Evolutionary conservation across 2,888 invertebrate genomes (phyloP), one percentile per base, ranked within the genome.

Genomic region (Pelosia muscerda): DNA sequence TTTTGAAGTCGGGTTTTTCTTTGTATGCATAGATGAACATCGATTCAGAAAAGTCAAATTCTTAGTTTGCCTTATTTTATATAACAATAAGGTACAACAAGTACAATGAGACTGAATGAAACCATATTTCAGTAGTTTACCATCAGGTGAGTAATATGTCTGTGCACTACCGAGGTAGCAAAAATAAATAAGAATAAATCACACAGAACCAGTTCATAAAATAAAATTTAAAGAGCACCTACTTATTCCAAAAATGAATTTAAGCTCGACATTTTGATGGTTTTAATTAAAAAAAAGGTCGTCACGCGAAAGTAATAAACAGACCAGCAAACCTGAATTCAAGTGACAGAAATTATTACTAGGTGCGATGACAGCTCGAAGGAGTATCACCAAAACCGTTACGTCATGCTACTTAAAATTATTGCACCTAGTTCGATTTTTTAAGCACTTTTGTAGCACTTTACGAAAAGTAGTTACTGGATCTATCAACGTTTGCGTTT

Each of bases 161-260:
- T 28, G 28, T 28, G 3, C 6, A 34, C 34, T 34, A 34, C 34
- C 34, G 11, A 4, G 15, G 1, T 4, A 38, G 38, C 4, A 15
- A n/a, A n/a, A 49, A 49, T n/a, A 49, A 49, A 49, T 19, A 49
- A 49, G 19, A 49, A 49, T 49, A n/a, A 49, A 49, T n/a, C n/a
- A n/a, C 49, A 9, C 2, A n/a, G 19, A 49, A 49, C 49, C n/a
- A 4, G 49, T 9, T n/a, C 49, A 49, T 49, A 75, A 73, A 61
- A 69, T 38, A 15, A 62, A 73, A 74, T 71, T 78, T 80, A 77
- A 75, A 72, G 72, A 67, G 74, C 65, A 71, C 73, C 64, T 72
- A 75, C 75, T 78, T 79, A 79, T 83, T 78, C 78, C 74, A 71
- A 65, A 73, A 78, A 82, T 84, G 77, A 85, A 81, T 77, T 83